Base-by-base conservation (phyloP, 1,140 invertebrate species). In the Trachymyrmex cornetzi region DNA sequence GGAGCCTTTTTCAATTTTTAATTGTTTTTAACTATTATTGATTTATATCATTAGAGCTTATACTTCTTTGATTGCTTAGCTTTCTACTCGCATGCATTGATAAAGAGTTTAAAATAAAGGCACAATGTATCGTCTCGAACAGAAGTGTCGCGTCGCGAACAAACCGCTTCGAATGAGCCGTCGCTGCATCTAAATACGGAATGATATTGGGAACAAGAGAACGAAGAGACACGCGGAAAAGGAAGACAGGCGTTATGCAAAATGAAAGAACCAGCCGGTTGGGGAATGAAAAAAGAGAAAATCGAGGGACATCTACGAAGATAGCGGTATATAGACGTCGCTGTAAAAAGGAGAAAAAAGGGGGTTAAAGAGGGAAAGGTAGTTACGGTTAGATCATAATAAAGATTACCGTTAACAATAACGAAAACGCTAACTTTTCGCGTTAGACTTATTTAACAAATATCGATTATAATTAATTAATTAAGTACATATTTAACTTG, bases 371-470 rank as follows among this genome's bases (percentile, higher is more conserved):
- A 84, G 55, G 69, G 67, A 74, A 74, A 61, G 80, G 19, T 74
- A 61, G 48, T 61, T 74, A 61, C 64, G 64, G 34, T 57, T 44
- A 38, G 19, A 77, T 7, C 16, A 34, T 61, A 14, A 38, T 53
- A 74, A 75, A 84, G 24, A 80, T 81, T 81, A 81, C 79, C 79
- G 79, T 81, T 81, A 81, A 71, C 50, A 81, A 81, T 81, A 16
- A 57, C 22, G 50, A 71, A 81, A 44, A 69, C n/a, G 77, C 19
- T 11, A 19, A 38, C 6, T 69, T 7, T n/a, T 69, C 38, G 6
- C 22, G 19, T 12, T 2, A n/a, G 34, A 7, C 9, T 44, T 19
- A 67, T 11, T 11, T 11, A 19, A 34, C 3, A 66, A n/a, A 66
- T 66, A n/a, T 63, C 14, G 19, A 11, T 2, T 66, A 3, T n/a